A percentile compares a stretch with the other conserved stretches of the same genome.
Conservation (phyloP, 2,113 vertebrate genomes). For the Pelodiscus sinensis region DNA sequence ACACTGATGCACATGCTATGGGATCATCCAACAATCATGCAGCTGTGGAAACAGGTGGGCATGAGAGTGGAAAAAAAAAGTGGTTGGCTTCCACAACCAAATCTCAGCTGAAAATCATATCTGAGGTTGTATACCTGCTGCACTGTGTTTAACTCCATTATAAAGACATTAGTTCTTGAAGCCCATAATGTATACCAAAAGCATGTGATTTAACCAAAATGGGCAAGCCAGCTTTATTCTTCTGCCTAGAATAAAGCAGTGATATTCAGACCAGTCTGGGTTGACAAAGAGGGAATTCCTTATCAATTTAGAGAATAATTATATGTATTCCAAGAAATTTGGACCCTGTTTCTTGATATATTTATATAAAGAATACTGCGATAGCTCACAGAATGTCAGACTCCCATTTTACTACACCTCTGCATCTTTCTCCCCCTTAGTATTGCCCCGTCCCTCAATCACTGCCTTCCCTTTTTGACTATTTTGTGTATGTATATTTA, state of each 20-base stretch:
- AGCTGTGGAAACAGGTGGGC: neutral
- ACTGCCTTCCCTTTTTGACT: neutral
- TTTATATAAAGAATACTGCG: neutral
- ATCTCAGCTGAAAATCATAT: neutral
- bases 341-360: neutral
- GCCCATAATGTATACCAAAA: neutral
- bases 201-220: neutral
- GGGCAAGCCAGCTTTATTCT: neutral
- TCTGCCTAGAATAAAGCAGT: neutral
- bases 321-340: neutral
- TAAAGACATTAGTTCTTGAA: neutral
- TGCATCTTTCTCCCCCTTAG: neutral
- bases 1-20: neutral
- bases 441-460: neutral
- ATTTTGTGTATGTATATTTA: neutral
- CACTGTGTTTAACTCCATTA: neutral
- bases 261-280: neutral
- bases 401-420: neutral
- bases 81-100: neutral
- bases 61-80: neutral
- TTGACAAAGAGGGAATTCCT: neutral
- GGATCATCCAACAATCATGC: neutral
- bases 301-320: neutral
- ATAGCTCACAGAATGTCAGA: neutral
- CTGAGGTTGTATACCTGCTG: neutral